These are phyloP conservation scores for Parapristionchus giblindavisi DNA, from an alignment of 2,888 invertebrate species.

Conservation along the genomic window DNA sequence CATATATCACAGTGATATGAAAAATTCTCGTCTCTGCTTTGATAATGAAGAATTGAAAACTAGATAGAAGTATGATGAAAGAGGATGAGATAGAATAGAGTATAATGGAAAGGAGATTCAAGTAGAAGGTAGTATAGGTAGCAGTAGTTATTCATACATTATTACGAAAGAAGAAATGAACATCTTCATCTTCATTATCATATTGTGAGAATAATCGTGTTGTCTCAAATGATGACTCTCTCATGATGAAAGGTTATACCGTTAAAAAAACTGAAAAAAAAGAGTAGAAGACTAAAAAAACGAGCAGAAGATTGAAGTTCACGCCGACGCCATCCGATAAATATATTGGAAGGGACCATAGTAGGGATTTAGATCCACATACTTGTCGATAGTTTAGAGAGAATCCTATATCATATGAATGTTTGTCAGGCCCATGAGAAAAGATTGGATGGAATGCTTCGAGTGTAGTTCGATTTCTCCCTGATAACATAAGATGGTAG, in stretches of 20 bases:
- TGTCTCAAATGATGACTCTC: conserved; percentile 11
- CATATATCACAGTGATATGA: no score
- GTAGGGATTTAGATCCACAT: conserved; percentile 85
- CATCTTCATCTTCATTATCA: conserved; percentile 28
- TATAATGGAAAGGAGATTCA: no score
- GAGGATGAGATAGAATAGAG: no score
- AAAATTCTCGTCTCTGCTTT: no score
- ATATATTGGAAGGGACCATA: conserved; percentile 90
- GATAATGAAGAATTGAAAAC: no score
- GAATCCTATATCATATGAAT: conserved; percentile 91
- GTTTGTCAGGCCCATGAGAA: conserved; percentile 84
- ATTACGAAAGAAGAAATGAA: conserved; percentile 26
- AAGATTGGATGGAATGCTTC: conserved; percentile 91
- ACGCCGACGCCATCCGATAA: conserved; percentile 67
- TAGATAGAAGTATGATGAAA: no score
- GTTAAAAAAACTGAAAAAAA: conserved; percentile 55
- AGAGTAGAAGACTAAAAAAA: conserved; percentile 37
- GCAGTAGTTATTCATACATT: conserved; percentile 1
- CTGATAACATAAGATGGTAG: conserved; percentile 93
- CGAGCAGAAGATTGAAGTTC: conserved; percentile 12
- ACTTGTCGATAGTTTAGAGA: conserved; percentile 93
- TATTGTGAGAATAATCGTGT: conserved; percentile 30
- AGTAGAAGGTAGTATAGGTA: no score
- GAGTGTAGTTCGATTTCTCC: conserved; percentile 91
- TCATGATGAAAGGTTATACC: conserved; percentile 46